These are phyloP conservation scores for Oithona nana DNA, from an alignment of 2,888 invertebrate species.

Conservation along the genomic window DNA sequence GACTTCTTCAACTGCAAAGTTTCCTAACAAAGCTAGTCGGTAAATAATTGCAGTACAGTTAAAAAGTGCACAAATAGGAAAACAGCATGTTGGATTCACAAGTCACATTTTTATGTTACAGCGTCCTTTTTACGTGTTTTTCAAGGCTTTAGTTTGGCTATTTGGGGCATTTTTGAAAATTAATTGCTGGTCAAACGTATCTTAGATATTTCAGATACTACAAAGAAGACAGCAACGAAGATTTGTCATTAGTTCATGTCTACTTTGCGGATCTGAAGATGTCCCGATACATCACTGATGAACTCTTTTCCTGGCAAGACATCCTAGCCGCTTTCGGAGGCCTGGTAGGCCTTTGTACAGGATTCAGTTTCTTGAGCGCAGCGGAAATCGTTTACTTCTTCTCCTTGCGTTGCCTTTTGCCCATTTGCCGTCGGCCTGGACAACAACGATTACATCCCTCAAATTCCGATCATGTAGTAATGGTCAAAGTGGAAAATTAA, in stretches of 20 bases:
- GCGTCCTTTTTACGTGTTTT: too few species aligned
- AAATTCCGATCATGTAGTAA: conserved; percentile 1
- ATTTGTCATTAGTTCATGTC: conserved; percentile 12
- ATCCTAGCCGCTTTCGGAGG: conserved; percentile 12
- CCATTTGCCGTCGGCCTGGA: conserved; percentile 5
- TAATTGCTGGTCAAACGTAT: too few species aligned
- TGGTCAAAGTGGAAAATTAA: conserved; percentile 12
- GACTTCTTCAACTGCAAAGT: neutral
- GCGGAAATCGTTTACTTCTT: conserved; percentile 14
- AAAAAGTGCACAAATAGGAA: too few species aligned
- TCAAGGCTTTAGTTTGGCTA: too few species aligned
- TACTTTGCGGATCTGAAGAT: conserved; percentile 10
- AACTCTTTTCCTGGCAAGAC: conserved; percentile 14
- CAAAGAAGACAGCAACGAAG: conserved; percentile 1
- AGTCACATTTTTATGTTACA: too few species aligned
- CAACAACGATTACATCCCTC: neutral
- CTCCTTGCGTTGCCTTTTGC: conserved; percentile 1
- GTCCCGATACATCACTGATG: conserved; percentile 4
- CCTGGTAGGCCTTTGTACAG: conserved; percentile 13
- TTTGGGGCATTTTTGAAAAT: too few species aligned
- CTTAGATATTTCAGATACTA: neutral
- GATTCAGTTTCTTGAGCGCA: conserved; percentile 12
- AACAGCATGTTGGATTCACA: too few species aligned
- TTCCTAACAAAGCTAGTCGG: neutral
- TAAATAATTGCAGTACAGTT: neutral